These are phyloP conservation scores for Drosophila auraria DNA, from an alignment of 1,140 invertebrate genomes.

Conservation along the genomic window DNA sequence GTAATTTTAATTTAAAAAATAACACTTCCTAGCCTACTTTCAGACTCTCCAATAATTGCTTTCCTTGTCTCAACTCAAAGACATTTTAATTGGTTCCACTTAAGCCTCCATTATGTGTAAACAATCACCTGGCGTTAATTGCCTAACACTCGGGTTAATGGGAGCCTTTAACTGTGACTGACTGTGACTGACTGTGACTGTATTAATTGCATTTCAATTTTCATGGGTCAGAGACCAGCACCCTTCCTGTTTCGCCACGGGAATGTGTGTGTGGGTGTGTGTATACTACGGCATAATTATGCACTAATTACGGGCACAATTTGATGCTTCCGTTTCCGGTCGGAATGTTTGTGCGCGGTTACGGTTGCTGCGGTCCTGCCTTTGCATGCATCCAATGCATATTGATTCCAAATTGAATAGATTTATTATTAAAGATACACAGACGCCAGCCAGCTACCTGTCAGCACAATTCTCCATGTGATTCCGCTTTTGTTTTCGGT, in stretches of 20 bases:
- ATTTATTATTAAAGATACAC: conserved; percentile 11
- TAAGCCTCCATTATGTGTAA: neutral
- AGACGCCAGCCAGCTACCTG: conserved; percentile 30
- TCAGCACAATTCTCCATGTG: conserved; percentile 49
- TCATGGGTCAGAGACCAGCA: conserved; percentile 12
- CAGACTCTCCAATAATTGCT: too few species aligned
- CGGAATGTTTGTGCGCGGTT: conserved; percentile 12
- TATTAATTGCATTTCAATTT: conserved; percentile 37
- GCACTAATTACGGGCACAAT: conserved; percentile 65
- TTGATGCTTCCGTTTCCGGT: conserved; percentile 61
- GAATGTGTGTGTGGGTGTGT: neutral
- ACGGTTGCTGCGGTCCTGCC: neutral
- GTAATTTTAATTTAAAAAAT: too few species aligned
- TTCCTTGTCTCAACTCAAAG: neutral
- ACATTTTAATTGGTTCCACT: neutral
- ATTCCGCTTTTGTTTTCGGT: conserved; percentile 18
- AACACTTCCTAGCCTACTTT: too few species aligned
- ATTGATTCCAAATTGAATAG: conserved; percentile 6
- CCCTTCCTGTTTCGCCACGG: neutral
- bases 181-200: neutral
- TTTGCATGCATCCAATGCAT: neutral
- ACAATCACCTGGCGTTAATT: conserved; percentile 10
- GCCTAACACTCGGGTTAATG: neutral
- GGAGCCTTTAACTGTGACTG: conserved; percentile 4
- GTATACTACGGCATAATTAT: conserved; percentile 58